Base-by-base conservation (phyloP, 2,113 vertebrate species). In the Illadopsis cleaveri region DNA sequence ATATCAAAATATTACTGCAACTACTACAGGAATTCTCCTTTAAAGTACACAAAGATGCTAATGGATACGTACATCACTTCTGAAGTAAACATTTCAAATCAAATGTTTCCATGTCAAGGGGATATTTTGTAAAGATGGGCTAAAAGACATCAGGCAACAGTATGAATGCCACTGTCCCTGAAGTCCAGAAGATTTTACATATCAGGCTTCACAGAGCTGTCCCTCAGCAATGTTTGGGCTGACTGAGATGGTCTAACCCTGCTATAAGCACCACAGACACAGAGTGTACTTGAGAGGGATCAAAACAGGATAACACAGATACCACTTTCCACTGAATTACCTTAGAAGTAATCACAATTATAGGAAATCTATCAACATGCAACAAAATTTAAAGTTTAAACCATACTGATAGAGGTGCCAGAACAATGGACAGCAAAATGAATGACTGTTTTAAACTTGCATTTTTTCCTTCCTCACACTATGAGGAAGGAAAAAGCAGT, bases 61-160 rank as follows among this genome's bases (percentile, higher is more conserved):
- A 21, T 7, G 57, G 11, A 15, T 14, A 53, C 0, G 1, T 5
- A 5, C 13, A 22, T 23, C 12, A 21, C 7, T 76, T 60, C n/a
- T 23, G 21, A 88, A 44, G 6, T 24, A 14, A 72, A 31, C 25
- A 66, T n/a, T 48, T 79, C 38, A 64, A 82, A 51, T 33, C 20
- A 72, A 53, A 53, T 35, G 19, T 31, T 77, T 50, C 23, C 1
- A 2, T 38, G 3, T n/a, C 33, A 88, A 48, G 61, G 45, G 77
- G 9, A 48, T 68, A 19, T 28, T 80, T 69, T 30, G 10, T 13
- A 38, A 72, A 86, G 30, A 18, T 31, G 9, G 24, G 68, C 5
- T 70, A 28, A 85, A 69, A 56, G 62, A 27, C 17, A 4, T 5
- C 7, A n/a, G 20, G 33, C 13, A 48, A 18, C 5, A 68, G 4